These are phyloP conservation scores for Condylura cristata DNA, from an alignment of 2,113 vertebrate genomes.

Conservation along the genomic window DNA sequence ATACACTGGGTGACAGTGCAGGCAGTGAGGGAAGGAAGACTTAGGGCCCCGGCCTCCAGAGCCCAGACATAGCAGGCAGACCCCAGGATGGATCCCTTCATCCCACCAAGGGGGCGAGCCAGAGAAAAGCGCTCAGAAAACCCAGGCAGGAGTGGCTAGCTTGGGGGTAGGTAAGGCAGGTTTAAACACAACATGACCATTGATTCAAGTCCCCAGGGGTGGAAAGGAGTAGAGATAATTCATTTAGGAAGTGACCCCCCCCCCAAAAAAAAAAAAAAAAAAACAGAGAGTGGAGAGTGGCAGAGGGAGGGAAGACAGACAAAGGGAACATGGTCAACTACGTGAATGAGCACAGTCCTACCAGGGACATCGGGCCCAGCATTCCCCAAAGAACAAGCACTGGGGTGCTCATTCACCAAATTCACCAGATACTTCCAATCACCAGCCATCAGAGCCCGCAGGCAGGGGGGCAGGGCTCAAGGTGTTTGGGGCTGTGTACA, in stretches of 20 bases:
- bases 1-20: fast-evolving
- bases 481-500: background rate
- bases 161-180: too few species aligned
- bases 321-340: background rate
- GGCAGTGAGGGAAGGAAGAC: background rate
- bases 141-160: fast-evolving
- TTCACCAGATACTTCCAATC: background rate
- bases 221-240: background rate
- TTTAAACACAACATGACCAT: background rate
- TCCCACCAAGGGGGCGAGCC: background rate
- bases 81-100: background rate
- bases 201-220: background rate
- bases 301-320: background rate
- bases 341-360: background rate
- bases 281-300: background rate
- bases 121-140: background rate
- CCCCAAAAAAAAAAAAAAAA: too few species aligned
- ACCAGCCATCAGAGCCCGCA: fast-evolving
- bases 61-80: background rate
- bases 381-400: background rate
- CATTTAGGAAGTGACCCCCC: background rate
- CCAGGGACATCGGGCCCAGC: background rate
- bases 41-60: background rate
- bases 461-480: fast-evolving
- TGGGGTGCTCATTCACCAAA: too few species aligned